Evolutionary conservation across 1,140 invertebrate genomes (phyloP), one percentile per base, ranked within the genome.

Genomic region (Muscidifurax raptorellus): DNA sequence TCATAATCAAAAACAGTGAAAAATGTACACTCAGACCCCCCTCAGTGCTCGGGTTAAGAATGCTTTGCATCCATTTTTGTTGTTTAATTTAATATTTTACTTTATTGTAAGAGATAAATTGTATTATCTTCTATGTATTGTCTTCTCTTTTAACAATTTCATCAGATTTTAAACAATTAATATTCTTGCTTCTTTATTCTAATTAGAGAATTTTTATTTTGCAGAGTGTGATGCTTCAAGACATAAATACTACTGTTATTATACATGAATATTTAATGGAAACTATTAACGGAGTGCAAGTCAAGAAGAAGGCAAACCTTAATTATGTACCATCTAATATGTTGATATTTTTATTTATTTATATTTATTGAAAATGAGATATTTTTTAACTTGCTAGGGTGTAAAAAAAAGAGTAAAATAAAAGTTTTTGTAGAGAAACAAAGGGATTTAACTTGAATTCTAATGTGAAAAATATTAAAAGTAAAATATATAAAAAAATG

Each of bases 261-360:
- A 98, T 96, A 30, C 99, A 99, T 92, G 99, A 99, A 94, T 99
- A 99, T 92, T 99, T 99, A 90, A 99, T 99, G 98, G 99, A 99
- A 94, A 99, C 99, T 84, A 99, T 99, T 87, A 96, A 99, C 91
- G 99, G 99, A 94, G 99, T 99, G 2, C 99, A 99, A 94, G 98
- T 99, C 12, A 99, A 99, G 95, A 99, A 99, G 95, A 99, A 99
- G 93, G 97, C 99, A 52, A 99, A 99, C 94, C 95, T 99, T 86
- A 99, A 99, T 94, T 99, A 99, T 95, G 99, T 99, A 92, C 99
- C 97, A 94, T 32, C 32, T 32, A 32, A 32, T 80, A 32, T 85
- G 4, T 52, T 72, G 80, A 76, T 32, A 32, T 32, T 32, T 32
- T 32, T 32, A 32, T 32, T 32, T 76, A 47, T 88, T 80, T 87